phyloP scores from a whole-genome alignment of 2,797 vertebrate species.

The Malurus splendens region DNA sequence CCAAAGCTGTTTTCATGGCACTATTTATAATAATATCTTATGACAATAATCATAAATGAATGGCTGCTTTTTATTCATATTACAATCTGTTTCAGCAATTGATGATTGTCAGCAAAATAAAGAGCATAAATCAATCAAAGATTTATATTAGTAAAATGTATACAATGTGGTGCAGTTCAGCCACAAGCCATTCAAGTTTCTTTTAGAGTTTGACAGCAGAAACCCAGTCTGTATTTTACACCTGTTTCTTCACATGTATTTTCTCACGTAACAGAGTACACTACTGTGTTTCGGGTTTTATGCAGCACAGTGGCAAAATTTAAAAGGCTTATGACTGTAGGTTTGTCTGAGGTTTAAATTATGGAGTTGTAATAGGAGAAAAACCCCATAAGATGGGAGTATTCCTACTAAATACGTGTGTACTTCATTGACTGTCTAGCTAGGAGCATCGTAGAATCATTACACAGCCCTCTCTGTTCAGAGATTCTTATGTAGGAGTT shows the following conservation, averaged over 20 bases:
- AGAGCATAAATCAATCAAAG: background rate
- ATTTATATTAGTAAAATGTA: background rate
- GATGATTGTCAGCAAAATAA: background rate
- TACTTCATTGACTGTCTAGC: background rate
- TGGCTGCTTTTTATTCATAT: background rate
- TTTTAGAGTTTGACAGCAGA: background rate
- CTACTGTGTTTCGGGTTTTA: background rate
- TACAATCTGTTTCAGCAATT: background rate
- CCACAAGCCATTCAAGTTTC: background rate
- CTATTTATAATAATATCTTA: background rate
- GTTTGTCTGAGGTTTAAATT: background rate
- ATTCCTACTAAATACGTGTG: background rate
- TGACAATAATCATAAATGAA: background rate
- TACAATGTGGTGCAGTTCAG: background rate
- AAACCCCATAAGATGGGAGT: accelerated
- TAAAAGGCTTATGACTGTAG: background rate
- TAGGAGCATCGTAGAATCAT: background rate
- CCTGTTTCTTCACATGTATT: background rate
- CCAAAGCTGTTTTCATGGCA: background rate
- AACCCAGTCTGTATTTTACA: background rate
- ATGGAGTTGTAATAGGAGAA: background rate
- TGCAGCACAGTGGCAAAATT: background rate
- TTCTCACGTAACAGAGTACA: background rate
- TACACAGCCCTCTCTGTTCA: background rate
- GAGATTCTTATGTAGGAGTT: background rate